phyloP scores from a whole-genome alignment of 2,113 vertebrate species.

The Bubo blakistoni region DNA sequence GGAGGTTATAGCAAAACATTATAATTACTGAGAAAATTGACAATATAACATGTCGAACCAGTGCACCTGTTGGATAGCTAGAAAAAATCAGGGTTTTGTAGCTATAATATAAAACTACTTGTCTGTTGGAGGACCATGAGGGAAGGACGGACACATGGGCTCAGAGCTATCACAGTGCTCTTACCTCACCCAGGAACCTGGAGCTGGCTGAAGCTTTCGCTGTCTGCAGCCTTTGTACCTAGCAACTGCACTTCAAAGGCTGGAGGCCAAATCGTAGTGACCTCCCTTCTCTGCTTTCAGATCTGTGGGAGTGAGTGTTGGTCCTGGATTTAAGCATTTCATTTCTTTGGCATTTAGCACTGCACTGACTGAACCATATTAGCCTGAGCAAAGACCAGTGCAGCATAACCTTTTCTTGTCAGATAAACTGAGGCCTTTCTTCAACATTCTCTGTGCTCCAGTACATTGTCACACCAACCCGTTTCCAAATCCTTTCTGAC shows the following conservation, averaged over 20 bases:
- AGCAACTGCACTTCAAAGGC: not conserved
- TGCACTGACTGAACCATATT: not conserved
- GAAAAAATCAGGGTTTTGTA: not conserved
- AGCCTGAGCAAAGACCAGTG: not conserved
- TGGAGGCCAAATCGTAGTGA: not conserved
- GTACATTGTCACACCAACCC: fast-evolving
- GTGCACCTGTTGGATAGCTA: not conserved
- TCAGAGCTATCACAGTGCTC: fast-evolving
- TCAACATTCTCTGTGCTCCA: fast-evolving
- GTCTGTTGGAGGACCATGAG: not conserved
- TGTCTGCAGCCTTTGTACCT: not conserved
- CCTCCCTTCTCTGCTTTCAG: not conserved
- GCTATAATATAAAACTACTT: not conserved
- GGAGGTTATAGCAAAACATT: not conserved
- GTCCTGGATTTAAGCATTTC: not conserved
- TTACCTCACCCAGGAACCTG: not conserved
- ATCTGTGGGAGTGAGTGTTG: not conserved
- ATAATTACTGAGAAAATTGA: not conserved
- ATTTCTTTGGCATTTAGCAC: not conserved
- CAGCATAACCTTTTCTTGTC: not conserved
- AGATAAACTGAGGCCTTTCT: not conserved
- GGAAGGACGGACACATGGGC: not conserved
- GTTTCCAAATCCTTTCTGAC: not conserved
- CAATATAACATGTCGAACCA: not conserved
- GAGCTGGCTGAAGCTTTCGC: not conserved